Evolutionary conservation across 2,888 invertebrate species (phyloP).

Genomic region (Malacosoma neustria): DNA sequence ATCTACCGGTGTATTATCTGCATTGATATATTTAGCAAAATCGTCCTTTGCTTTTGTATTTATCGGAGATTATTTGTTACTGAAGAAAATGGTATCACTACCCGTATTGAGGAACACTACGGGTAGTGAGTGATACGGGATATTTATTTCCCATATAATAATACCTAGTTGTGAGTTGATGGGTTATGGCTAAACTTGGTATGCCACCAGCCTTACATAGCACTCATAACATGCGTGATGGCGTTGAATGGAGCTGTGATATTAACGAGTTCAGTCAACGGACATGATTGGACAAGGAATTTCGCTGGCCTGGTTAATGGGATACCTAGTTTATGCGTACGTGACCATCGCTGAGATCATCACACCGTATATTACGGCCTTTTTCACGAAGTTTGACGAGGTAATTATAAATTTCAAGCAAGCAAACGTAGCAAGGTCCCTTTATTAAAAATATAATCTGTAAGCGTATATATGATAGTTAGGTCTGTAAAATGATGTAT

Average conservation of each 20-base stretch:
- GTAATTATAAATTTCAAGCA: no score
- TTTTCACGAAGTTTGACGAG: slow-evolving; percentile 46
- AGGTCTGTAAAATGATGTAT: no score
- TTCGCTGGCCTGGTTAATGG: slow-evolving; percentile 79
- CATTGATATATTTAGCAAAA: slow-evolving; percentile 15
- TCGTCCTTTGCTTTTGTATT: slow-evolving; percentile 12
- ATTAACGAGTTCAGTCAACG: slow-evolving; percentile 50
- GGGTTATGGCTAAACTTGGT: slow-evolving; percentile 50
- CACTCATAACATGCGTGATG: slow-evolving; percentile 68
- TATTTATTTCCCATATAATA: slow-evolving; percentile 49
- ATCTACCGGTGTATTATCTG: slow-evolving; percentile 17
- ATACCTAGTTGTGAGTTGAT: slow-evolving; percentile 6
- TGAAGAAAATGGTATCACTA: slow-evolving; percentile 10
- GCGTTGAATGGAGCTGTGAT: slow-evolving; percentile 68
- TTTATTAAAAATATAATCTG: no score
- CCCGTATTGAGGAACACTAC: slow-evolving; percentile 6
- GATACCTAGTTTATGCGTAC: slow-evolving; percentile 74
- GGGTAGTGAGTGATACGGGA: no score
- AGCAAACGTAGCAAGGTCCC: no score
- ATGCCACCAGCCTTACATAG: slow-evolving; percentile 55
- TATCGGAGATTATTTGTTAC: slow-evolving; percentile 27
- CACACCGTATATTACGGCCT: slow-evolving; percentile 76
- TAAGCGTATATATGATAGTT: no score
- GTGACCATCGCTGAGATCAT: slow-evolving; percentile 77
- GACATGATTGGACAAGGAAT: slow-evolving; percentile 79